Conservation (phyloP, 2,797 vertebrate genomes). For the Peromyscus nudipes region DNA sequence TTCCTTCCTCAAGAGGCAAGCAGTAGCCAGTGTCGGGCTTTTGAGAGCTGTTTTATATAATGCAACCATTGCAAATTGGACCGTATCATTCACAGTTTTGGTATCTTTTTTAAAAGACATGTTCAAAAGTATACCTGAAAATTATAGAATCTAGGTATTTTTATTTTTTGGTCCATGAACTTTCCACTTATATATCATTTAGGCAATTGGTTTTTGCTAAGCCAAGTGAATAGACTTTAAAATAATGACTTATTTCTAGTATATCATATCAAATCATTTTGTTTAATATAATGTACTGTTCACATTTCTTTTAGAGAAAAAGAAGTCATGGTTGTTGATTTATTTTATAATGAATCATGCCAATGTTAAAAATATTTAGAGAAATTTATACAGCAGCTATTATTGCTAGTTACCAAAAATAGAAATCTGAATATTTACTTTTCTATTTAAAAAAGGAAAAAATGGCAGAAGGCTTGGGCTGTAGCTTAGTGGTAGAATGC, state of each 20-base stretch:
- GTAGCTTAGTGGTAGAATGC: background rate
- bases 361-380: constrained; percentile 63
- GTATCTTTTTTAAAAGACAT: background rate
- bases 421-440: constrained; percentile 54
- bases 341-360: constrained; percentile 60
- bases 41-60: constrained; percentile 16
- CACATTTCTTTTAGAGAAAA: constrained; percentile 47
- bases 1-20: background rate
- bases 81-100: background rate
- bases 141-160: constrained; percentile 22
- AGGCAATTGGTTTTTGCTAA: constrained; percentile 42
- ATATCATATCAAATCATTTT: background rate
- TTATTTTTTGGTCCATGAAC: constrained; percentile 48
- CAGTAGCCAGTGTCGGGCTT: constrained; percentile 39
- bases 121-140: constrained; percentile 45
- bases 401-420: constrained; percentile 33
- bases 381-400: constrained; percentile 49
- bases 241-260: constrained; percentile 25
- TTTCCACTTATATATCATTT: constrained; percentile 5
- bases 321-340: constrained; percentile 27
- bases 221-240: constrained; percentile 45
- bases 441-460: constrained; percentile 53
- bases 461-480: constrained; percentile 10
- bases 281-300: constrained; percentile 46
- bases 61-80: background rate